Evolutionary conservation across 2,888 invertebrate species (phyloP).

Genomic region (Limnephilus rhombicus): DNA sequence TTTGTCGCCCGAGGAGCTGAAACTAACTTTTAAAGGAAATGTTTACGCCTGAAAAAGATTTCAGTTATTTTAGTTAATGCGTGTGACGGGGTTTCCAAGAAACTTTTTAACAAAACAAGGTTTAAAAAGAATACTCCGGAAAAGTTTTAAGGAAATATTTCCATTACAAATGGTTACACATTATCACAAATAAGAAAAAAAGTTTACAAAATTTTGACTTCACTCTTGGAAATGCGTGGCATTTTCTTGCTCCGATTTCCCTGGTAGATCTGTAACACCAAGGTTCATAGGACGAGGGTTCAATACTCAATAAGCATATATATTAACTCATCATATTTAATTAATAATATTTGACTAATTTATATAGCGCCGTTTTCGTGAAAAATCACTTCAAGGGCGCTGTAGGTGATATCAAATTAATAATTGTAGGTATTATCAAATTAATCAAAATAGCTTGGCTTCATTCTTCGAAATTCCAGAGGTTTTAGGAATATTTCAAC

Average conservation of each 20-base stretch:
- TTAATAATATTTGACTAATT: too few relatives aligned
- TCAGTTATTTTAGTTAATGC: neutral
- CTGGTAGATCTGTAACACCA: neutral
- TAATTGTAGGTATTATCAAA: too few relatives aligned
- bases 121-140: neutral
- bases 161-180: too few relatives aligned
- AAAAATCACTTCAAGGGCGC: too few relatives aligned
- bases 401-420: too few relatives aligned
- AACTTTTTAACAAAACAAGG: neutral
- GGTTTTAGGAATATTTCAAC: too few relatives aligned
- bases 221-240: neutral
- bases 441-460: too few relatives aligned
- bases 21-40: constrained; percentile 1
- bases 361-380: too few relatives aligned
- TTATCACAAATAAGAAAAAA: too few relatives aligned
- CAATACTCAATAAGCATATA: neutral
- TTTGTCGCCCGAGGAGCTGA: neutral
- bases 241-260: neutral
- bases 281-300: neutral
- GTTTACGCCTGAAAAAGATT: neutral
- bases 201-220: neutral
- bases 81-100: neutral
- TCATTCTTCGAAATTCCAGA: too few relatives aligned
- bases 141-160: too few relatives aligned
- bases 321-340: too few relatives aligned